A percentile compares a stretch with the other conserved stretches of the same genome.
Conservation (phyloP, 2,113 vertebrate genomes). For the Labeo catla region DNA sequence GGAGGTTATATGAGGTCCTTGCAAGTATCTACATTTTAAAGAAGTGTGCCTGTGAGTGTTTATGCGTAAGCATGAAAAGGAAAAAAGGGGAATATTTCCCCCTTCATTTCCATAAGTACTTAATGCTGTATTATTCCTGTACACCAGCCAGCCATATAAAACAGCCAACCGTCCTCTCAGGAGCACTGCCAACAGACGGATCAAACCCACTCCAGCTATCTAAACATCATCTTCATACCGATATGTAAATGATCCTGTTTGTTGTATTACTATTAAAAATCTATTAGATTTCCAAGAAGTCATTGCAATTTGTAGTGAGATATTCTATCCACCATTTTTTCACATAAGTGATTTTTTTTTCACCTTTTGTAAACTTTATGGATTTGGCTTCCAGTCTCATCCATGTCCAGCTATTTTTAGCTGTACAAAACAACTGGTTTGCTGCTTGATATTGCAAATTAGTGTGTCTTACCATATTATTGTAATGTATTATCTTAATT, state of each 20-base stretch:
- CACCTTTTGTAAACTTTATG: too few relatives aligned
- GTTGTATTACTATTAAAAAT: background rate
- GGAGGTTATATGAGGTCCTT: background rate
- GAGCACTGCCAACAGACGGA: constrained; percentile 18
- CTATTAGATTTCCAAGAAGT: background rate
- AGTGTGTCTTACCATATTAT: too few relatives aligned
- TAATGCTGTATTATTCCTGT: constrained; percentile 15
- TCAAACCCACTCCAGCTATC: background rate
- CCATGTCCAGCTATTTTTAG: too few relatives aligned
- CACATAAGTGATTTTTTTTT: too few relatives aligned
- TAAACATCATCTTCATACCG: background rate
- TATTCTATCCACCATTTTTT: background rate
- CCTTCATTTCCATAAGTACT: constrained; percentile 29
- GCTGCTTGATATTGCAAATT: too few relatives aligned
- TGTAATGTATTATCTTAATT: too few relatives aligned
- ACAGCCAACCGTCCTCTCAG: background rate
- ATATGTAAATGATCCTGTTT: background rate
- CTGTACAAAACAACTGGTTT: too few relatives aligned
- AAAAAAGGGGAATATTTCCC: background rate
- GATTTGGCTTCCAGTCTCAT: too few relatives aligned
- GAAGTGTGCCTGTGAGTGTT: background rate
- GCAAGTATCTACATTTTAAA: background rate
- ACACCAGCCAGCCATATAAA: constrained; percentile 2
- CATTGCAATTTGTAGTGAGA: background rate
- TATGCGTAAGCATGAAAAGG: background rate